Evolutionary conservation across 2,888 invertebrate species (phyloP).

Genomic region (Mongoloraphidia duomilia): DNA sequence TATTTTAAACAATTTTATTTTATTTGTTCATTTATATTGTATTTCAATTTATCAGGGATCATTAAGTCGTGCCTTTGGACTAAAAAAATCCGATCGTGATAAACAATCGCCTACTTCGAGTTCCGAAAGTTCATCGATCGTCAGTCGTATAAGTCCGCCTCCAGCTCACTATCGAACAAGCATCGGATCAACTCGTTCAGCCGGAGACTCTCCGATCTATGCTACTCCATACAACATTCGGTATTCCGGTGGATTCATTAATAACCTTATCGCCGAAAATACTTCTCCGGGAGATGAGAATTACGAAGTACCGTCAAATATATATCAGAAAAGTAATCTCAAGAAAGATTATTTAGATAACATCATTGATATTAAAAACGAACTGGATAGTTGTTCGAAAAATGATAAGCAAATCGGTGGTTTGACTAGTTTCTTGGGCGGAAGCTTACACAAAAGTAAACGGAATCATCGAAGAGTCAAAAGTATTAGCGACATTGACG

Average conservation of each 20-base stretch:
- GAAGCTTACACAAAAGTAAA: slow-evolving; percentile 34
- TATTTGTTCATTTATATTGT: too few relatives aligned
- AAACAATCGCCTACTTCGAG: slow-evolving; percentile 53
- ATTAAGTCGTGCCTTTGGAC: slow-evolving; percentile 54
- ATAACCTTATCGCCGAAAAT: background rate
- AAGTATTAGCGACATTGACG: slow-evolving; percentile 62
- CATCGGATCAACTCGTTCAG: slow-evolving; percentile 22
- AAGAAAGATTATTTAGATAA: slow-evolving; percentile 2
- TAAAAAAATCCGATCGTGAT: slow-evolving; percentile 43
- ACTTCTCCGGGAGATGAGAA: slow-evolving; percentile 1
- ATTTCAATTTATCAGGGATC: slow-evolving; percentile 43
- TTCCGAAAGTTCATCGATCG: slow-evolving; percentile 43
- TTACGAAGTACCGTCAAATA: background rate
- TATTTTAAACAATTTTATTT: too few relatives aligned
- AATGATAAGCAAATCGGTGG: slow-evolving; percentile 22
- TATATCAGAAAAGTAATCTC: background rate
- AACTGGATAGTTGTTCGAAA: background rate
- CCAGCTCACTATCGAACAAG: slow-evolving; percentile 34
- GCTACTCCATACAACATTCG: slow-evolving; percentile 23
- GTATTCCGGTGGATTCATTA: slow-evolving; percentile 5
- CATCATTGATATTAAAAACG: slow-evolving; percentile 1
- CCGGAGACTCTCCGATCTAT: slow-evolving; percentile 27
- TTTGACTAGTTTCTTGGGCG: slow-evolving; percentile 35
- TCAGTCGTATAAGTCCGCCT: slow-evolving; percentile 33
- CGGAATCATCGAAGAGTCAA: slow-evolving; percentile 49